Evolutionary conservation across 1,140 invertebrate genomes (phyloP).

Genomic region (Lethrus apterus): DNA sequence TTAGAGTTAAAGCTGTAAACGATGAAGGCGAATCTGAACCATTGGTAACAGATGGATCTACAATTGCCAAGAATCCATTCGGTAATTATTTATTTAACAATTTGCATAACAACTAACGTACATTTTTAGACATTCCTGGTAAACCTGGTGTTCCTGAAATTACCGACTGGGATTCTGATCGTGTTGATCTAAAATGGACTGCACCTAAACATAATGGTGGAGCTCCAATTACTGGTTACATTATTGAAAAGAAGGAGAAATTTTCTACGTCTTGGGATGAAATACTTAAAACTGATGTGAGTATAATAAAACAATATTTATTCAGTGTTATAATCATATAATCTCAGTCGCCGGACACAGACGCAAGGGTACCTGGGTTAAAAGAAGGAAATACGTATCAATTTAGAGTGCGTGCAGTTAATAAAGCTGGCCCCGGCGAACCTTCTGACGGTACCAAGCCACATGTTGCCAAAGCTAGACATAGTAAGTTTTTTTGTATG

Average conservation of each 20-base stretch:
- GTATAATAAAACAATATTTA: conserved; percentile 19
- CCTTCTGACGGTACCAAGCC: conserved; percentile 82
- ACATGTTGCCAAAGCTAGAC: conserved; percentile 82
- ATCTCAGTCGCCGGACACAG: conserved; percentile 61
- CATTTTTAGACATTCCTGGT: conserved; percentile 56
- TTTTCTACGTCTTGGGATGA: conserved; percentile 83
- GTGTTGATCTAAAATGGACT: conserved; percentile 89
- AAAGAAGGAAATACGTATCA: conserved; percentile 90
- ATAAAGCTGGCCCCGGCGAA: conserved; percentile 89
- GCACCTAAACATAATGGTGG: conserved; percentile 85
- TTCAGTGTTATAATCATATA: conserved; percentile 2
- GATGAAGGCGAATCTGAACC: conserved; percentile 97
- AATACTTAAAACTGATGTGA: conserved; percentile 67
- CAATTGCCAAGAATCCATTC: conserved; percentile 90
- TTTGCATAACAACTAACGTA: conserved; percentile 38
- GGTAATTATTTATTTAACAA: conserved; percentile 32
- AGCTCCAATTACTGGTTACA: conserved; percentile 89
- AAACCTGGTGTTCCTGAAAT: conserved; percentile 85
- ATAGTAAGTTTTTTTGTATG: conserved; percentile 56
- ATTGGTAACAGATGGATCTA: conserved; percentile 76
- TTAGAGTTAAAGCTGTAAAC: conserved; percentile 96
- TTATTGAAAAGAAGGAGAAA: conserved; percentile 96
- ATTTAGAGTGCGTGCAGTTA: conserved; percentile 86
- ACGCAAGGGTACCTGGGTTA: conserved; percentile 76
- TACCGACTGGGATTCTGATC: conserved; percentile 88